A percentile compares a stretch with the other conserved stretches of the same genome.
These are phyloP conservation scores for Pentalonia nigronervosa DNA, from an alignment of 1,140 invertebrate species.

Conservation along the genomic window DNA sequence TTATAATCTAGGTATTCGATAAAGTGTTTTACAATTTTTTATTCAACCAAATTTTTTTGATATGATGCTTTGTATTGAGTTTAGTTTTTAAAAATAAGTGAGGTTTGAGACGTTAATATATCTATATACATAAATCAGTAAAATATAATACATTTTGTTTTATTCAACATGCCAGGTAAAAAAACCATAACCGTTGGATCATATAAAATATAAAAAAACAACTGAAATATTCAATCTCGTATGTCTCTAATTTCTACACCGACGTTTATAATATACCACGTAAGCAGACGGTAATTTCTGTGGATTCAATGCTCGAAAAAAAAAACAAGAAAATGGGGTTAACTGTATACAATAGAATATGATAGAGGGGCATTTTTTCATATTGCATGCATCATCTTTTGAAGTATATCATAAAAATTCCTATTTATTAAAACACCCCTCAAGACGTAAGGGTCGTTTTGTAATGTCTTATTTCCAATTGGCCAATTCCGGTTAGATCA, in stretches of 20 bases:
- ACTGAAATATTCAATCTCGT: slow-evolving; percentile 35
- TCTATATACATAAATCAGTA: background rate
- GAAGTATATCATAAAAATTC: slow-evolving; percentile 57
- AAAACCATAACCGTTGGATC: slow-evolving; percentile 33
- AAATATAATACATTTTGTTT: slow-evolving; percentile 48
- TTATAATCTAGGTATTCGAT: background rate
- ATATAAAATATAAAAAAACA: slow-evolving; percentile 42
- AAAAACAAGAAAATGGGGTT: slow-evolving; percentile 55
- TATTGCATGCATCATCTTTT: slow-evolving; percentile 55
- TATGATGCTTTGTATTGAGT: slow-evolving; percentile 21
- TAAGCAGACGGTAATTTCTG: slow-evolving; percentile 46
- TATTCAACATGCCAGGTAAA: slow-evolving; percentile 6
- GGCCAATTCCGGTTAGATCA: slow-evolving; percentile 57
- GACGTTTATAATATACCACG: background rate
- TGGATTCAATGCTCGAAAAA: slow-evolving; percentile 21
- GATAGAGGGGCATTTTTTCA: slow-evolving; percentile 56
- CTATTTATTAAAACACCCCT: slow-evolving; percentile 44
- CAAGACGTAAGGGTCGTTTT: slow-evolving; percentile 45
- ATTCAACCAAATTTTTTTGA: background rate
- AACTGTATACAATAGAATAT: slow-evolving; percentile 48
- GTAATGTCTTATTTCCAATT: slow-evolving; percentile 57
- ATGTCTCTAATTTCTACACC: slow-evolving; percentile 37
- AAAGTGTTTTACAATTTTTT: background rate
- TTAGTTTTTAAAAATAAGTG: background rate
- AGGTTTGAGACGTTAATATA: background rate